Percentiles rank a stretch among this genome's conserved stretches.
Evolutionary conservation across 2,113 vertebrate species (phyloP).

Genomic region (Lathamus discolor): DNA sequence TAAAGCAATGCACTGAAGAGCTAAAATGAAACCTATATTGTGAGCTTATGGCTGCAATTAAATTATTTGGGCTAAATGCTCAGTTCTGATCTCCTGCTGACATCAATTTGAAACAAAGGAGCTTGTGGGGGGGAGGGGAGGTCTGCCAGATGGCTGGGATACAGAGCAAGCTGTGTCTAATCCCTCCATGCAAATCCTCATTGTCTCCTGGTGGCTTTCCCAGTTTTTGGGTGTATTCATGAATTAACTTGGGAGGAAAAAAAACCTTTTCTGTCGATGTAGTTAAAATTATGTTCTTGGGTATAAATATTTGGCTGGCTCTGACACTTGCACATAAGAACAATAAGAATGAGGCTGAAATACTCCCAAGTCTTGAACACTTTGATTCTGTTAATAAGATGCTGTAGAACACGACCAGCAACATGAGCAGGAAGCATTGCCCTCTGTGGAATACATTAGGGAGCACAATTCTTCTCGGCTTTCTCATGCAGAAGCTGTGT

Average conservation of each 20-base stretch:
- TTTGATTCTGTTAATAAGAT: background rate
- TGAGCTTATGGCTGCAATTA: background rate
- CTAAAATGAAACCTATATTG: background rate
- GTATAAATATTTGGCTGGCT: background rate
- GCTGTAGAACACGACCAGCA: background rate
- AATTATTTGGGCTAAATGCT: slow-evolving; percentile 34
- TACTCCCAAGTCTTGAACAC: background rate
- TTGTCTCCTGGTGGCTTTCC: background rate
- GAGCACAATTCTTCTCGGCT: background rate
- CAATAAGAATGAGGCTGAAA: background rate
- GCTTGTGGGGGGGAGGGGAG: background rate
- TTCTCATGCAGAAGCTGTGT: background rate
- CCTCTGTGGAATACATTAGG: background rate
- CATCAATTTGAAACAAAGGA: slow-evolving; percentile 49
- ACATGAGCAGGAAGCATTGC: background rate
- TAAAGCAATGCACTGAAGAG: background rate
- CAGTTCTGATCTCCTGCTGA: slow-evolving; percentile 40
- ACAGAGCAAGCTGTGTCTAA: slow-evolving; percentile 29
- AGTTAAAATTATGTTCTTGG: background rate
- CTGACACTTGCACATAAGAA: background rate
- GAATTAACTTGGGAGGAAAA: background rate
- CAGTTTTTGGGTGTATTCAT: background rate
- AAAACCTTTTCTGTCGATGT: background rate
- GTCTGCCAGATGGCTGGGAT: slow-evolving; percentile 43
- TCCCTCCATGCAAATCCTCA: slow-evolving; percentile 19